These are phyloP conservation scores for Mirza zaza DNA, from an alignment of 2,113 vertebrate genomes.

Conservation along the genomic window DNA sequence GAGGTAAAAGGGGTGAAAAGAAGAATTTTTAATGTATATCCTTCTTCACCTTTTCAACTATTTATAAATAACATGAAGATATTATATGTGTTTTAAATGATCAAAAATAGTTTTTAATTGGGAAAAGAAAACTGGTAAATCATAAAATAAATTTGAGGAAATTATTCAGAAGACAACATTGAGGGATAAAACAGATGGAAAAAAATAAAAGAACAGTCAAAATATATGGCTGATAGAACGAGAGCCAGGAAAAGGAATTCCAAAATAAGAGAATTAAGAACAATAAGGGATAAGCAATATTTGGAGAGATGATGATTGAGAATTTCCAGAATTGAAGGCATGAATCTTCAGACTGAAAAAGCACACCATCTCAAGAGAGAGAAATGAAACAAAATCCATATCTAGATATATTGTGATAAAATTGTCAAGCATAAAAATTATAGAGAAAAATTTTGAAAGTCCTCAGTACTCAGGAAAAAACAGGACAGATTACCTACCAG, in stretches of 20 bases:
- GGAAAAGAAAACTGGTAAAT: neutral
- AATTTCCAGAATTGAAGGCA: neutral
- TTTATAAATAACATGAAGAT: neutral
- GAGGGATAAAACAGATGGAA: neutral
- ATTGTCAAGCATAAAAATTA: neutral
- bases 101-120: neutral
- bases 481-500: neutral
- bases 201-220: neutral
- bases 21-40: neutral
- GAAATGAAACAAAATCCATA: neutral
- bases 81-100: neutral
- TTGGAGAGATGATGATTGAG: neutral
- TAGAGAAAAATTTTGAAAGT: neutral
- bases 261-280: neutral
- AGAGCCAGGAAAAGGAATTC: neutral
- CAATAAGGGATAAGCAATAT: neutral
- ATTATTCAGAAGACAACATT: neutral
- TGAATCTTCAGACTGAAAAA: neutral
- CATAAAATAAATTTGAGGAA: neutral
- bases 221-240: neutral
- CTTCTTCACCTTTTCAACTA: neutral
- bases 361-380: neutral
- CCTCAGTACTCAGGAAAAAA: neutral
- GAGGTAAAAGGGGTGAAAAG: neutral
- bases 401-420: neutral